Percentiles rank a stretch among this genome's conserved stretches.
Conservation (phyloP, 2,888 invertebrate genomes). For the Tetramorium bicarinatum region DNA sequence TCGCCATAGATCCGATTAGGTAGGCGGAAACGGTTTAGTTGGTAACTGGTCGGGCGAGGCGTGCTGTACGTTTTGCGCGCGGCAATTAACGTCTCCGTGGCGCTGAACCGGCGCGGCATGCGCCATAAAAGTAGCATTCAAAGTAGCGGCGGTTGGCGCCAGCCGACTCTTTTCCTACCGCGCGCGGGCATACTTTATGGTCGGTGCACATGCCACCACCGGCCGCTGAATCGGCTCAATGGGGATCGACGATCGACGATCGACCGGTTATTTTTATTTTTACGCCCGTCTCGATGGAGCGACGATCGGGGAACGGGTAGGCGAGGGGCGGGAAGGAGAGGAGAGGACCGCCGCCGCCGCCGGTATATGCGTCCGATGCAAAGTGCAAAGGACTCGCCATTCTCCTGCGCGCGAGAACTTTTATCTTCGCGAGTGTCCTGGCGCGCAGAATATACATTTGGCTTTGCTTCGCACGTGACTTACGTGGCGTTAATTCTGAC, state of each 20-base stretch:
- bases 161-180: slow-evolving; percentile 78
- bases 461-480: background rate
- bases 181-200: slow-evolving; percentile 80
- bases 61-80: slow-evolving; percentile 61
- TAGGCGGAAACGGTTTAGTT: slow-evolving; percentile 46
- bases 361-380: background rate
- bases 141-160: slow-evolving; percentile 82
- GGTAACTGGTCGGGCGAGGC: slow-evolving; percentile 26
- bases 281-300: slow-evolving; percentile 33
- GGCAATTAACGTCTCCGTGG: slow-evolving; percentile 72
- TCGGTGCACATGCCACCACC: slow-evolving; percentile 69
- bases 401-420: slow-evolving; percentile 16
- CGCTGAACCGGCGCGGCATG: slow-evolving; percentile 74
- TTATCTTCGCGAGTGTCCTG: slow-evolving; percentile 5
- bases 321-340: background rate
- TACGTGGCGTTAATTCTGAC: background rate
- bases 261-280: slow-evolving; percentile 62
- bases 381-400: slow-evolving; percentile 29
- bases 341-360: background rate
- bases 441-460: slow-evolving; percentile 1
- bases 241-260: slow-evolving; percentile 59
- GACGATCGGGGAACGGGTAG: background rate
- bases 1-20: slow-evolving; percentile 32
- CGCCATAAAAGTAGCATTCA: slow-evolving; percentile 81
- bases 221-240: slow-evolving; percentile 59